Conservation (phyloP, 2,797 vertebrate species). For the Danio choprae region DNA sequence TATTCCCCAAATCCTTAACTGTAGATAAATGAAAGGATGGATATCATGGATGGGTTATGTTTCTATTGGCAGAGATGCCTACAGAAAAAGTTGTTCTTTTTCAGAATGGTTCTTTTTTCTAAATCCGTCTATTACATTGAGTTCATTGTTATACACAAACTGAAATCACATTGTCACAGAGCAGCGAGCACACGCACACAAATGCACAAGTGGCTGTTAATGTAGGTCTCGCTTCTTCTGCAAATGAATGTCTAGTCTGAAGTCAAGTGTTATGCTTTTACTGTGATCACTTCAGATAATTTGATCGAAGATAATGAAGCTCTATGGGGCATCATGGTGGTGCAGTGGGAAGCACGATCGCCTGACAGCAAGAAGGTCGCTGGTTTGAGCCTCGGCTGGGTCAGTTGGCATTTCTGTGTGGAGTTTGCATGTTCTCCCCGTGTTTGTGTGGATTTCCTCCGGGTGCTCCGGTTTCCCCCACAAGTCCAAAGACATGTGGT, state of each 20-base stretch:
- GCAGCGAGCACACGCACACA: not conserved
- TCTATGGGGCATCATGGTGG: too few relatives aligned
- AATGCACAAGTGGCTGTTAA: constrained; percentile 19
- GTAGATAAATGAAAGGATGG: too few relatives aligned
- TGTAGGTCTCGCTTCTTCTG: not conserved
- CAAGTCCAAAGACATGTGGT: too few relatives aligned
- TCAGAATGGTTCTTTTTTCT: not conserved
- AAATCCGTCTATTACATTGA: not conserved
- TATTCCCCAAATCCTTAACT: not conserved
- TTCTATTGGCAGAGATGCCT: not conserved
- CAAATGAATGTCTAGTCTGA: constrained; percentile 31
- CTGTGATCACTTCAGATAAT: constrained; percentile 29
- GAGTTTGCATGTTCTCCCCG: too few relatives aligned
- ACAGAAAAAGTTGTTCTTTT: not conserved
- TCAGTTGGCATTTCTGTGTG: too few relatives aligned
- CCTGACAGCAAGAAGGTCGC: too few relatives aligned
- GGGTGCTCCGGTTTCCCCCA: too few relatives aligned
- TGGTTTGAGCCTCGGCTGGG: too few relatives aligned
- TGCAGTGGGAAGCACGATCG: too few relatives aligned
- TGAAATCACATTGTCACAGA: constrained; percentile 2
- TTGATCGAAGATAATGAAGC: constrained; percentile 42
- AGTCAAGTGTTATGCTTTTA: not conserved
- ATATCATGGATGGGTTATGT: too few relatives aligned
- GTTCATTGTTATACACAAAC: not conserved
- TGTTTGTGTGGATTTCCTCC: too few relatives aligned